Base-by-base conservation (phyloP, 2,797 vertebrate genomes). In the Tiaroga cobitis region DNA sequence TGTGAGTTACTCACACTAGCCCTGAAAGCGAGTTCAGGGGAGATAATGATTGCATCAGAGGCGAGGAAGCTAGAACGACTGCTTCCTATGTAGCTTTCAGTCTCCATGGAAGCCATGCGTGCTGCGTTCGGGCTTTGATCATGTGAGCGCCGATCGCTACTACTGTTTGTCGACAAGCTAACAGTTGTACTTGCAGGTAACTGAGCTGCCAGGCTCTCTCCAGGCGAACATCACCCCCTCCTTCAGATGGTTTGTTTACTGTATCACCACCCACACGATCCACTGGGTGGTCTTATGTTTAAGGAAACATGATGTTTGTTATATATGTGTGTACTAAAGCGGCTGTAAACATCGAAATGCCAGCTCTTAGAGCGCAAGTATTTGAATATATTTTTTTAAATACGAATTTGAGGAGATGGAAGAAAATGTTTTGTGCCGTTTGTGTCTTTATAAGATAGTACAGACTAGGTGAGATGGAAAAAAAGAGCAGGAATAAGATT, bases 281-380 rank as follows among this genome's bases (percentile, higher is more conserved):
- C 72, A 70, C 59, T 49, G 32, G 75, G 73, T 82, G 61, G 43
- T 80, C 75, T 72, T 29, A 46, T 77, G 18, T 68, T n/a, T 85
- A 8, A 67, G 41, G 63, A 79, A 26, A 26, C 5, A 29, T 91
- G 84, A 92, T 90, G 88, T 90, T 92, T 84, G 78, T 78, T 88
- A 37, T 87, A 39, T 72, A 87, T 92, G 73, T 26, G 32, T 24
- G 41, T 29, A n/a, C 19, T 26, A 18, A 85, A 61, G 63, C 16
- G 68, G 67, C 34, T 41, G 63, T 77, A 77, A 77, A 84, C n/a
- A 79, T 59, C 1, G 8, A 84, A 79, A 69, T 79, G 26, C 59
- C 65, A 79, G 46, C 11, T 74, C 51, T 72, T 73, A 32, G 70
- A 83, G 41, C 0, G 5, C 19, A 32, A 49, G 24, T 10, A 11